These are phyloP conservation scores for Alethe castanea DNA, from an alignment of 2,113 vertebrate genomes.

Conservation along the genomic window DNA sequence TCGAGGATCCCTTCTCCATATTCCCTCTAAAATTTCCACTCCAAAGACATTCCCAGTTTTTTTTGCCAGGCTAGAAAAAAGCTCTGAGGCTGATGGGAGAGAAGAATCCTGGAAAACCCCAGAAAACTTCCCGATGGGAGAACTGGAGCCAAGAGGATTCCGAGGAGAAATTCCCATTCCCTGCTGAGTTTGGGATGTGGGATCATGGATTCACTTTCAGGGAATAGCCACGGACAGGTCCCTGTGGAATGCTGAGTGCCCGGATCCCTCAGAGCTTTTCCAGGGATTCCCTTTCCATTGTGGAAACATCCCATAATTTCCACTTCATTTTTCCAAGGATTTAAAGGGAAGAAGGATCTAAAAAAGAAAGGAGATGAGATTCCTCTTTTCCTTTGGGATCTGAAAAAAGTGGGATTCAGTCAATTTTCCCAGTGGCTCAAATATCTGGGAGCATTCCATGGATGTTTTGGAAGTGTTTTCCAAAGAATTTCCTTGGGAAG, in stretches of 20 bases:
- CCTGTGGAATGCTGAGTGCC: background rate
- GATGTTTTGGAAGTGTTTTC: background rate
- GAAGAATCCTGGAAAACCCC: background rate
- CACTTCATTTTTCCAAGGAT: background rate
- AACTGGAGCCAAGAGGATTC: background rate
- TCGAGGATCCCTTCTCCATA: background rate
- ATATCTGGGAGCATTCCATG: fast-evolving
- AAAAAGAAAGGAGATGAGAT: background rate
- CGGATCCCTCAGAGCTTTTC: background rate
- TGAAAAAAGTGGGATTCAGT: fast-evolving
- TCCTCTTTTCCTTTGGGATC: too few relatives aligned
- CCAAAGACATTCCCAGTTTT: background rate
- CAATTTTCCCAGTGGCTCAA: background rate
- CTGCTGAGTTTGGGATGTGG: background rate
- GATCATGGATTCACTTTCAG: background rate
- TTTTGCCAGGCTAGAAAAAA: background rate
- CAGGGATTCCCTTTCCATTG: background rate
- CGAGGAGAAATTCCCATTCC: background rate
- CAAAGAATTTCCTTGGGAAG: background rate
- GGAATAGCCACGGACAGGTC: fast-evolving
- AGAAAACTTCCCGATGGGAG: background rate
- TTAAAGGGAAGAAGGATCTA: background rate
- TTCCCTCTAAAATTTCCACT: background rate
- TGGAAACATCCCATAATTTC: background rate
- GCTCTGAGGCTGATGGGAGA: background rate